Base-by-base conservation (phyloP, 2,888 invertebrate genomes). In the Mycogona germanica region DNA sequence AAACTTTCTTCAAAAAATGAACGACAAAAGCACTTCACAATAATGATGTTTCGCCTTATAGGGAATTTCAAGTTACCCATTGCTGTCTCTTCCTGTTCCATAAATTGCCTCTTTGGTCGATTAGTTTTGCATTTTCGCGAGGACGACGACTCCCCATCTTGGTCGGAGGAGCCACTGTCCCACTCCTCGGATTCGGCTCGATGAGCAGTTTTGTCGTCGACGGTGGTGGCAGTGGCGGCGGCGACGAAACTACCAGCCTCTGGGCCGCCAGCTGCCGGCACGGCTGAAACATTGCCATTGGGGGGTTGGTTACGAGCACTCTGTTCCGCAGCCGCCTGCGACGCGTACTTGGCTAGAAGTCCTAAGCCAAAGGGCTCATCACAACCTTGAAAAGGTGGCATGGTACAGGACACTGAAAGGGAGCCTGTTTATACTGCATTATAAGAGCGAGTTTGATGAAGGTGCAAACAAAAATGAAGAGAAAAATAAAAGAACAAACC, bases 81-180 rank as follows among this genome's bases (percentile, higher is more conserved):
- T 1, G 62, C 61, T 21, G 41, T 47, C 17, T 64, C 62, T 1
- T 62, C 59, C 52, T 42, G 44, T 28, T 35, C 72, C 72, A 14
- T 73, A 65, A 78, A 76, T 12, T 83, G 74, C 65, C 86, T 86
- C 59, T 83, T 79, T 0, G 87, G 87, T 60, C 85, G 74, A 0
- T 86, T 86, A 0, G 86, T 85, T 73, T 87, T 87, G 9, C 87
- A 77, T 66, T 87, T 87, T 63, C 85, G 82, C n/a, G 32, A 42
- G 32, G 54, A 54, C 32, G 41, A 29, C 9, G 44, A 44, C 9
- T 12, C 17, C 6, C 17, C 14, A 9, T 41, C 41, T 17, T 51
- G 41, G n/a, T 51, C 32, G 12, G 51, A 9, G 37, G 12, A 12
- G 9, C 14, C 45, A 12, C 35, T 25, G 1, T 48, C 48, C 17